Evolutionary conservation across 2,797 vertebrate species (phyloP).

Genomic region (Sebastes hubbsi): DNA sequence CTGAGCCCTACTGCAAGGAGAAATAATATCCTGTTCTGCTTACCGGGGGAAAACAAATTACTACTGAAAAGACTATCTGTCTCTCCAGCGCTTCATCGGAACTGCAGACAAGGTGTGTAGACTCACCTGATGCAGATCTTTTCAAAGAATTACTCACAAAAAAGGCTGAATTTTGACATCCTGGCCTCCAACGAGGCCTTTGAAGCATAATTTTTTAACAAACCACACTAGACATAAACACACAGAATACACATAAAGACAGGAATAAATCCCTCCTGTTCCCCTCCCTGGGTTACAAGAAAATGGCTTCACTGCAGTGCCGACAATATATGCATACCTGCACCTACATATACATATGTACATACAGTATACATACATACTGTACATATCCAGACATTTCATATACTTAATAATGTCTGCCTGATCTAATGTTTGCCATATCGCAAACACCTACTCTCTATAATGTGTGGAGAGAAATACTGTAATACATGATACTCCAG

Average conservation of each 20-base stretch:
- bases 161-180: too few relatives aligned
- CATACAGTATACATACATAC: background rate
- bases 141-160: too few relatives aligned
- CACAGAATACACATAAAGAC: background rate
- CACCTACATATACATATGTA: too few relatives aligned
- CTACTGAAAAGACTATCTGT: too few relatives aligned
- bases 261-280: background rate
- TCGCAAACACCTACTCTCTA: background rate
- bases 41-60: too few relatives aligned
- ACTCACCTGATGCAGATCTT: background rate
- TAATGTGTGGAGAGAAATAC: background rate
- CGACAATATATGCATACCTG: too few relatives aligned
- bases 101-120: too few relatives aligned
- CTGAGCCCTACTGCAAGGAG: too few relatives aligned
- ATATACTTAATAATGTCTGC: background rate
- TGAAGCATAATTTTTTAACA: background rate
- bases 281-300: background rate
- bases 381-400: background rate
- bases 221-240: background rate
- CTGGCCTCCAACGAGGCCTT: background rate
- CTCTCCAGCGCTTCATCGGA: too few relatives aligned
- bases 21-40: too few relatives aligned
- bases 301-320: too few relatives aligned
- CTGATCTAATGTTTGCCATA: background rate
- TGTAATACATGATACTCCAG: background rate